Percentiles rank a stretch among this genome's conserved stretches.
These are phyloP conservation scores for Desmodus rotundus DNA, from an alignment of 2,113 vertebrate genomes.

Conservation along the genomic window DNA sequence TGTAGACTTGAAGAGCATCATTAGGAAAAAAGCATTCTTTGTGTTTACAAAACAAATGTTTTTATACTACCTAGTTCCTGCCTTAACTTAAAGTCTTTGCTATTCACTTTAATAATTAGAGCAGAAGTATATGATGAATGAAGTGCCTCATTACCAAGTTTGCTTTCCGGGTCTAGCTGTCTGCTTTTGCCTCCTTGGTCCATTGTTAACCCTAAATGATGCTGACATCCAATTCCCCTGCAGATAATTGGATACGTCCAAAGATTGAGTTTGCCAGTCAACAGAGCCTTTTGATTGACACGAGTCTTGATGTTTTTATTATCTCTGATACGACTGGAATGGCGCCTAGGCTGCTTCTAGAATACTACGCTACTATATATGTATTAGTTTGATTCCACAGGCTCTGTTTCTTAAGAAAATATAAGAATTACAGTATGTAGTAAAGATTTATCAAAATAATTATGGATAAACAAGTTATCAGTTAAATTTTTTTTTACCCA, in stretches of 20 bases:
- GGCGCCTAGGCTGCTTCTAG: conserved; percentile 79
- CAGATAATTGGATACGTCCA: conserved; percentile 85
- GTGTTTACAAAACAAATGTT: conserved; percentile 86
- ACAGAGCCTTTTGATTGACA: conserved; percentile 81
- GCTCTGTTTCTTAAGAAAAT: conserved; percentile 78
- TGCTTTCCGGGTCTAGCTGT: conserved; percentile 80
- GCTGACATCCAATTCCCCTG: conserved; percentile 86
- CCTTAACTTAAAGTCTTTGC: conserved; percentile 82
- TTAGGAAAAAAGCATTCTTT: conserved; percentile 73
- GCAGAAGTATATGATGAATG: conserved; percentile 87
- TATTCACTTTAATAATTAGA: conserved; percentile 89
- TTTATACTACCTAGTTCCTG: conserved; percentile 81
- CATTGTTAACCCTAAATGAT: conserved; percentile 89
- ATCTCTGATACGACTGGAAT: conserved; percentile 81
- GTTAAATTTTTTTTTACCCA: neutral
- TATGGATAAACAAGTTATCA: neutral
- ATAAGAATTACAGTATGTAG: neutral
- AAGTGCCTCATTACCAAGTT: conserved; percentile 85
- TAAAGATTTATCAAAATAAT: neutral
- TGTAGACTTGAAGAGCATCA: conserved; percentile 68
- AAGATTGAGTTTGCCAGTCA: conserved; percentile 84
- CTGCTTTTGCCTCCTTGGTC: conserved; percentile 80
- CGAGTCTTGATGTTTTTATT: conserved; percentile 83
- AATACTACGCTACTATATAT: conserved; percentile 87
- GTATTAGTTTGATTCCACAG: conserved; percentile 71